Evolutionary conservation across 1,140 invertebrate genomes (phyloP).

Genomic region (Schlechtendalia chinensis): DNA sequence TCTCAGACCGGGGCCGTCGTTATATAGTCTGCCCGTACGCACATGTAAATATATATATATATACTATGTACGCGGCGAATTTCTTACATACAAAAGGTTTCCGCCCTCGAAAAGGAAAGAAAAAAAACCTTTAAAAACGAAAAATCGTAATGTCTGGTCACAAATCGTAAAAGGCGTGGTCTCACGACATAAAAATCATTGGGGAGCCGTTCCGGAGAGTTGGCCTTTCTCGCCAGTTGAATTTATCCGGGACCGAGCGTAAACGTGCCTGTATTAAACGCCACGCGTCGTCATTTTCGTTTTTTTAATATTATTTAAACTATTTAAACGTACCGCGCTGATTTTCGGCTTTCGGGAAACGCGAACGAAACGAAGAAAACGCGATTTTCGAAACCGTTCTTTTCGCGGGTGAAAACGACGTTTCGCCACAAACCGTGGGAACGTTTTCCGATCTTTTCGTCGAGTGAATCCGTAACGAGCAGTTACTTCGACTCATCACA

Average conservation of each 20-base stretch:
- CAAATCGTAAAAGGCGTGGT: constrained; percentile 28
- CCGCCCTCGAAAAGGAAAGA: background rate
- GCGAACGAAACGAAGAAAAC: too few species aligned
- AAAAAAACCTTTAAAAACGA: constrained; percentile 5
- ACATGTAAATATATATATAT: background rate
- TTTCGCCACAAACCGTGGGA: too few species aligned
- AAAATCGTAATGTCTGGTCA: constrained; percentile 23
- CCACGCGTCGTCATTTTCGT: background rate
- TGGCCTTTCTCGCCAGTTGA: background rate
- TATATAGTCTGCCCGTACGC: too few species aligned
- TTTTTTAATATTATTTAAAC: too few species aligned
- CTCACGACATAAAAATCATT: constrained; percentile 25
- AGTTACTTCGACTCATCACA: too few species aligned
- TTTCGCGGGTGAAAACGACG: too few species aligned
- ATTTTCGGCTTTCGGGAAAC: too few species aligned
- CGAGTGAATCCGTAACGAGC: too few species aligned
- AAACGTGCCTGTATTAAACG: background rate
- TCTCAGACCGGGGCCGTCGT: background rate
- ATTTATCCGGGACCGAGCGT: background rate
- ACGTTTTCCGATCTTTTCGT: too few species aligned
- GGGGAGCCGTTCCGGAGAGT: background rate
- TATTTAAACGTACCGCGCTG: too few species aligned
- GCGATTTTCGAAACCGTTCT: too few species aligned
- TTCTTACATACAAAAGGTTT: constrained; percentile 24
- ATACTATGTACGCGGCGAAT: background rate